These are phyloP conservation scores for Benitochromis conjunctus DNA, from an alignment of 2,113 vertebrate species.

Conservation along the genomic window DNA sequence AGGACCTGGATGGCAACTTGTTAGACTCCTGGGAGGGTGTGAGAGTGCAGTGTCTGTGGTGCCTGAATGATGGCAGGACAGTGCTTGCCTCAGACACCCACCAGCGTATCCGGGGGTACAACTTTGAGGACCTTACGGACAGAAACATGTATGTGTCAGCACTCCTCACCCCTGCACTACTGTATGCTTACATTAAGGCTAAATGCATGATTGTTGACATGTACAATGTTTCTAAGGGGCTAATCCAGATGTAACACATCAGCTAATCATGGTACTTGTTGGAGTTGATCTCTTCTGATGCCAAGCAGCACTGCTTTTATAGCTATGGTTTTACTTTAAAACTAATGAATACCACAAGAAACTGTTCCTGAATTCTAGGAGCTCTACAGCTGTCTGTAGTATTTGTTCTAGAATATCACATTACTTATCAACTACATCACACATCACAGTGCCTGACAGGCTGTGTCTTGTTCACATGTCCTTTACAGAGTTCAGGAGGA, in stretches of 20 bases:
- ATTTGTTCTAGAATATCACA: background rate
- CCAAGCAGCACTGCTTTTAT: background rate
- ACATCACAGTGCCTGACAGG: background rate
- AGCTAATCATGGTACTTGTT: background rate
- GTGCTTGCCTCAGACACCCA: constrained; percentile 97
- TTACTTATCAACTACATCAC: background rate
- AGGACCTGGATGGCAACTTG: constrained; percentile 98
- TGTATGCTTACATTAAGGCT: background rate
- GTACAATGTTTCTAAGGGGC: background rate
- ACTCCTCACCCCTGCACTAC: fast-evolving
- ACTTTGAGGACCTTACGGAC: constrained; percentile 99
- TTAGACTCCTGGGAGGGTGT: constrained; percentile 99
- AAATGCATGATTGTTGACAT: background rate
- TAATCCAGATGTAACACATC: background rate
- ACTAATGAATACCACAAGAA: fast-evolving
- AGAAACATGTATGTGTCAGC: constrained; percentile 88
- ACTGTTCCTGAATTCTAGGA: background rate
- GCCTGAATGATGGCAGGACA: constrained; percentile 91
- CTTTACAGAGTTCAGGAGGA: constrained; percentile 95
- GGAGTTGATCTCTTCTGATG: background rate
- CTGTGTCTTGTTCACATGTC: background rate
- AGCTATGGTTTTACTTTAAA: background rate
- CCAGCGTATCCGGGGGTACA: constrained; percentile 97
- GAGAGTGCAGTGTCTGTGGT: constrained; percentile 98
- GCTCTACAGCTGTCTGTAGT: background rate